These are phyloP conservation scores for Ctenicera cuprea DNA, from an alignment of 2,888 invertebrate genomes.

Conservation along the genomic window DNA sequence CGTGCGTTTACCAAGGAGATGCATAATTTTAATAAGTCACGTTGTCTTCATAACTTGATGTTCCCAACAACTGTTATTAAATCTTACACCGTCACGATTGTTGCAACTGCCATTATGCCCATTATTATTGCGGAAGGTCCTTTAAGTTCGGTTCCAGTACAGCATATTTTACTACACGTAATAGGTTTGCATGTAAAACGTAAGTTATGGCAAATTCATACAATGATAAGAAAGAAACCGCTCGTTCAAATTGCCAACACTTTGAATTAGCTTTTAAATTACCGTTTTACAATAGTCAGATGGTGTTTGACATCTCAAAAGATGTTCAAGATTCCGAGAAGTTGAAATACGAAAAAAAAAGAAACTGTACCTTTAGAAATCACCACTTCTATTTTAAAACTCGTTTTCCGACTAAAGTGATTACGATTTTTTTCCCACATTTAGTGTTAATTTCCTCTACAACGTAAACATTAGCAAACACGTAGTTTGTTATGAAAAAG, in stretches of 20 bases:
- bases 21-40: conserved; percentile 16
- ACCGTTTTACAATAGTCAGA: too few species aligned
- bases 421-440: not conserved
- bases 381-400: too few species aligned
- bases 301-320: too few species aligned
- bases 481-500: not conserved
- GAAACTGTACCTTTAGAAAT: too few species aligned
- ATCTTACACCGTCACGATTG: conserved; percentile 17
- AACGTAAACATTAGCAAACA: not conserved
- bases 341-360: too few species aligned
- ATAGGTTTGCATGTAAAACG: conserved; percentile 8
- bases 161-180: conserved; percentile 12
- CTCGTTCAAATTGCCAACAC: too few species aligned
- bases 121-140: conserved; percentile 18
- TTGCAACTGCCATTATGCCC: conserved; percentile 14
- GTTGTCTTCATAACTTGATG: conserved; percentile 17
- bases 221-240: too few species aligned
- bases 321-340: too few species aligned
- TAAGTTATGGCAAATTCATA: not conserved
- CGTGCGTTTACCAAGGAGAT: conserved; percentile 15
- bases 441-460: not conserved
- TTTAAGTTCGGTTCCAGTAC: not conserved
- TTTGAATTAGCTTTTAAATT: too few species aligned
- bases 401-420: too few species aligned
- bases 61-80: conserved; percentile 18